These are phyloP conservation scores for Euproctis similis DNA, from an alignment of 2,888 invertebrate genomes.

Conservation along the genomic window DNA sequence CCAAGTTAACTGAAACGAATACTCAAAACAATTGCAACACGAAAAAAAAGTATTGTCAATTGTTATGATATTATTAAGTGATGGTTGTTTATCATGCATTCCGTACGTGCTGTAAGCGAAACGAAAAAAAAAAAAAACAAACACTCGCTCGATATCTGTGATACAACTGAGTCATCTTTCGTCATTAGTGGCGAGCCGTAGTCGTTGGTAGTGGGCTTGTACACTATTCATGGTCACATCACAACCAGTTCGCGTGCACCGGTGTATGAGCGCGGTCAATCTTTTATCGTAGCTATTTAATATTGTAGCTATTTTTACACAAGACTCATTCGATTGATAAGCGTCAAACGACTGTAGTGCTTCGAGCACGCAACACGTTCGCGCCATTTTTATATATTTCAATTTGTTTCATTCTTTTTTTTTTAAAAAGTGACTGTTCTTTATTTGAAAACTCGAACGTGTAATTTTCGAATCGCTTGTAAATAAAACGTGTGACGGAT, in stretches of 20 bases:
- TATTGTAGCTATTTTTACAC: constrained; percentile 43
- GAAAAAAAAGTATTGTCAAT: constrained; percentile 12
- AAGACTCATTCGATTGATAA: constrained; percentile 38
- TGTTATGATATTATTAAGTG: constrained; percentile 13
- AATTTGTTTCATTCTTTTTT: background rate
- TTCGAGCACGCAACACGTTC: constrained; percentile 32
- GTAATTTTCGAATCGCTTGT: constrained; percentile 18
- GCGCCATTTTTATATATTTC: background rate
- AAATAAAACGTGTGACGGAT: constrained; percentile 53
- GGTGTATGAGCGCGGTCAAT: constrained; percentile 50
- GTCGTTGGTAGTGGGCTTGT: no score
- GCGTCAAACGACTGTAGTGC: constrained; percentile 39
- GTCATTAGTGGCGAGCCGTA: constrained; percentile 40
- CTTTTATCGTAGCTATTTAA: constrained; percentile 26
- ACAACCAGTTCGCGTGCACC: constrained; percentile 60
- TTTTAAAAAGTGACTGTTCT: constrained; percentile 8
- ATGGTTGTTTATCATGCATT: constrained; percentile 28
- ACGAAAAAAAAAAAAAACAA: constrained; percentile 38
- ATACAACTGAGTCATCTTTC: constrained; percentile 63
- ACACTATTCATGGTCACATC: constrained; percentile 44
- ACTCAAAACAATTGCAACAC: no score
- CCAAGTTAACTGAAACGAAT: no score
- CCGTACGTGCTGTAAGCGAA: constrained; percentile 19
- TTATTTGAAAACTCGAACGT: constrained; percentile 18
- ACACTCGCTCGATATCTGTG: constrained; percentile 20